Base-by-base conservation (phyloP, 2,113 vertebrate genomes). In the Seriola quinqueradiata region DNA sequence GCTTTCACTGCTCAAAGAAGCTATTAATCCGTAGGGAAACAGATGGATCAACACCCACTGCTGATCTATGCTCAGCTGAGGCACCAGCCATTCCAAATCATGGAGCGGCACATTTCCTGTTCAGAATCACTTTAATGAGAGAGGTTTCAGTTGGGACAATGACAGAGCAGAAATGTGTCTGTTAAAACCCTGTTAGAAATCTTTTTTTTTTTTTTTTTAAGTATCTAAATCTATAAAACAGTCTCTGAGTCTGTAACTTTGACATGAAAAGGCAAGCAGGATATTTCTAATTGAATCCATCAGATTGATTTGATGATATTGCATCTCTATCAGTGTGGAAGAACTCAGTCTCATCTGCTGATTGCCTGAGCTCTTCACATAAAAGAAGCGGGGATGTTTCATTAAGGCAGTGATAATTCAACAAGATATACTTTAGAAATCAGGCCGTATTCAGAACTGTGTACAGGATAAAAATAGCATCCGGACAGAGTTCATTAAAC, bases 361-460 rank as follows among this genome's bases (percentile, higher is more conserved):
- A 92, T 93, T 94, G 91, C 91, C 85, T 90, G 81, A 89, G 77
- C 87, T 90, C 84, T 93, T 90, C 83, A 92, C 87, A 90, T 93
- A 86, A 92, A 92, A 92, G 91, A 77, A 92, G 84, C 68, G 25
- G 54, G 76, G 70, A 87, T 88, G 86, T 93, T 92, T 88, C 90
- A 93, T 92, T 92, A 91, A 82, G 77, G 78, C 81, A 55, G 81
- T 16, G 93, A 92, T 93, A 90, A 91, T 94, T 94, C 90, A 87
- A 90, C 80, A 68, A 91, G 89, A 92, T 92, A 92, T 90, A 84
- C 87, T 90, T 87, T 91, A 91, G 87, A 90, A 89, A 90, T 89
- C 87, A 89, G 89, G 8, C 79, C 68, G 12, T 79, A 92, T 90
- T 92, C 90, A 92, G 77, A 88, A 67, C 72, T 72, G 83, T 65